Percentiles rank a stretch among this genome's conserved stretches.
phyloP scores from a whole-genome alignment of 1,140 invertebrate species.

The Pogonomyrmex barbatus region DNA sequence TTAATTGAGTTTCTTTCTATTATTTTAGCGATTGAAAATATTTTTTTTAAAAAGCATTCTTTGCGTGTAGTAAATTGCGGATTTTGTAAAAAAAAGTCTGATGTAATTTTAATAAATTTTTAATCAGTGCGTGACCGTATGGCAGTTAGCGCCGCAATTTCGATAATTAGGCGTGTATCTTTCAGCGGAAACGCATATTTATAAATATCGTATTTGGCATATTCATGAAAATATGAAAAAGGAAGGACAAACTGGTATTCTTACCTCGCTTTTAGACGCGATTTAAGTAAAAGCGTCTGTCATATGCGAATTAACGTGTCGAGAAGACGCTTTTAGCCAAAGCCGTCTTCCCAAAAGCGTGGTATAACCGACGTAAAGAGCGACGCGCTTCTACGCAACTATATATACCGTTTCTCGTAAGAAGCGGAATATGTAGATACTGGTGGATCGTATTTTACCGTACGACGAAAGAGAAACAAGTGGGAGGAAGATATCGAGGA shows the following conservation, averaged over 20 bases:
- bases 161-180: background rate
- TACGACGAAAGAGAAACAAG: slow-evolving; percentile 47
- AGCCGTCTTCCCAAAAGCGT: slow-evolving; percentile 48
- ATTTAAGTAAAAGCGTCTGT: slow-evolving; percentile 63
- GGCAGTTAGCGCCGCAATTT: slow-evolving; percentile 2
- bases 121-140: background rate
- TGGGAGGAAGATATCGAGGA: background rate
- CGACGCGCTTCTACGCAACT: slow-evolving; percentile 40
- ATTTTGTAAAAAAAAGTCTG: background rate
- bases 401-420: slow-evolving; percentile 58
- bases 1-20: background rate
- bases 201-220: slow-evolving; percentile 8
- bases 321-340: slow-evolving; percentile 53
- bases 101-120: background rate
- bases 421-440: slow-evolving; percentile 61
- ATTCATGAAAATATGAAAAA: background rate
- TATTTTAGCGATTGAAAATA: background rate
- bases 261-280: slow-evolving; percentile 54
- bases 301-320: slow-evolving; percentile 60
- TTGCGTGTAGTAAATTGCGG: background rate
- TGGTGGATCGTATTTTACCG: slow-evolving; percentile 62
- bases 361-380: slow-evolving; percentile 53
- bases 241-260: slow-evolving; percentile 52
- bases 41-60: background rate
- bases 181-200: background rate